Percentiles rank a stretch among this genome's conserved stretches.
These are phyloP conservation scores for Karalla daura DNA, from an alignment of 2,797 vertebrate species.

Conservation along the genomic window DNA sequence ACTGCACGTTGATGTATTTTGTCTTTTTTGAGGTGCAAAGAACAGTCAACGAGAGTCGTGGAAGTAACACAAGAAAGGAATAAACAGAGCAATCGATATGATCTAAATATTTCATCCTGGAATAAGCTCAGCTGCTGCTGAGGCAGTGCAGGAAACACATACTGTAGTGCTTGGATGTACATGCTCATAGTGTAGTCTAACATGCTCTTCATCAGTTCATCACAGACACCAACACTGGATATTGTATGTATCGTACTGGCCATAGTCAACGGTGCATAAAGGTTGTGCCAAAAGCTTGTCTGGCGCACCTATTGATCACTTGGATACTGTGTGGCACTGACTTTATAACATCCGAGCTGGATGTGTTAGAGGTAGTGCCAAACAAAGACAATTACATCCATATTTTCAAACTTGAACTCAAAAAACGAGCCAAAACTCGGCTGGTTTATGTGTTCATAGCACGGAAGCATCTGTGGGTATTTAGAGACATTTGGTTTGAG, in stretches of 20 bases:
- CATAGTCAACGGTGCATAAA: not conserved
- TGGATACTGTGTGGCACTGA: not conserved
- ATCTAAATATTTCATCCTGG: not conserved
- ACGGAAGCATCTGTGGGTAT: not conserved
- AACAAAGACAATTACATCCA: not conserved
- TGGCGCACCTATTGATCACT: not conserved
- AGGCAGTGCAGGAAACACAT: not conserved
- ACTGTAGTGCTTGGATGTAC: no score
- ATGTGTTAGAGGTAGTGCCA: not conserved
- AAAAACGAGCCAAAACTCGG: no score
- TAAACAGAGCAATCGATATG: not conserved
- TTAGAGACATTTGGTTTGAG: not conserved
- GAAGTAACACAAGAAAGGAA: not conserved
- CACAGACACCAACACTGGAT: no score
- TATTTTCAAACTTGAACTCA: no score
- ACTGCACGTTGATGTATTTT: no score
- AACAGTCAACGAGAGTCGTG: no score
- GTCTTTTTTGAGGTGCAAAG: no score
- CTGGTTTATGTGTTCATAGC: not conserved
- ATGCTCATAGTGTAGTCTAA: no score
- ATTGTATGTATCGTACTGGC: no score
- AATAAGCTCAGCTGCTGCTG: not conserved
- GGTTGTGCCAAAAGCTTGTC: not conserved
- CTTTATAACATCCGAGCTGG: not conserved
- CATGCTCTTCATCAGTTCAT: no score